phyloP scores from a whole-genome alignment of 1,140 invertebrate species.

The Sarcophaga peregrina region DNA sequence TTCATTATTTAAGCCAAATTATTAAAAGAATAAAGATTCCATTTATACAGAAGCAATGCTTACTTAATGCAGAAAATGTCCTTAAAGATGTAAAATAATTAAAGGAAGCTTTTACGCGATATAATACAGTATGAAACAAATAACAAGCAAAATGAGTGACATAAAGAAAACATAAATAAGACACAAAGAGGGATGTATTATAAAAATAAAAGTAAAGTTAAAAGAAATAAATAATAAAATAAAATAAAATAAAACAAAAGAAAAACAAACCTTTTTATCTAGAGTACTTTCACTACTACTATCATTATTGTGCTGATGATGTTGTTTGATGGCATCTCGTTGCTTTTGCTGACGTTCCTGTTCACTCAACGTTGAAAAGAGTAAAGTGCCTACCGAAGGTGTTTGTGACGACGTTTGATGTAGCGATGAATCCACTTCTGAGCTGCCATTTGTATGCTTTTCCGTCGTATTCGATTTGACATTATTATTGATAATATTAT shows the following conservation, averaged over 20 bases:
- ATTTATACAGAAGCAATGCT: no score
- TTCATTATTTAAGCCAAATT: no score
- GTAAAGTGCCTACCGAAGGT: conserved; percentile 68
- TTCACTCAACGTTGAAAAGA: conserved; percentile 71
- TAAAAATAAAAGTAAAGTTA: not conserved
- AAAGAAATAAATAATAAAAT: conserved; percentile 20
- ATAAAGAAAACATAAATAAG: conserved; percentile 32
- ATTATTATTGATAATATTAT: conserved; percentile 65
- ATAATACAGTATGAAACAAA: not conserved
- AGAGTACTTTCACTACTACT: conserved; percentile 26
- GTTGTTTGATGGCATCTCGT: conserved; percentile 43
- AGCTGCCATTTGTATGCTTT: conserved; percentile 20
- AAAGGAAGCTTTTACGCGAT: no score
- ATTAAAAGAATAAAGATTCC: no score
- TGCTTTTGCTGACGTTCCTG: conserved; percentile 68
- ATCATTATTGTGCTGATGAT: conserved; percentile 29
- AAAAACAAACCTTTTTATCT: conserved; percentile 46
- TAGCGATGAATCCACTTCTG: not conserved
- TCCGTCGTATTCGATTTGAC: conserved; percentile 45
- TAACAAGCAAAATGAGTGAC: not conserved
- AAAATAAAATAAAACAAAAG: conserved; percentile 22
- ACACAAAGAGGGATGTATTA: not conserved
- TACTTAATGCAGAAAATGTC: no score
- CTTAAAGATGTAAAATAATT: no score
- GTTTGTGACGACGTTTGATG: conserved; percentile 51